Conservation (phyloP, 2,888 invertebrate species). For the Chrysolina haemoptera region DNA sequence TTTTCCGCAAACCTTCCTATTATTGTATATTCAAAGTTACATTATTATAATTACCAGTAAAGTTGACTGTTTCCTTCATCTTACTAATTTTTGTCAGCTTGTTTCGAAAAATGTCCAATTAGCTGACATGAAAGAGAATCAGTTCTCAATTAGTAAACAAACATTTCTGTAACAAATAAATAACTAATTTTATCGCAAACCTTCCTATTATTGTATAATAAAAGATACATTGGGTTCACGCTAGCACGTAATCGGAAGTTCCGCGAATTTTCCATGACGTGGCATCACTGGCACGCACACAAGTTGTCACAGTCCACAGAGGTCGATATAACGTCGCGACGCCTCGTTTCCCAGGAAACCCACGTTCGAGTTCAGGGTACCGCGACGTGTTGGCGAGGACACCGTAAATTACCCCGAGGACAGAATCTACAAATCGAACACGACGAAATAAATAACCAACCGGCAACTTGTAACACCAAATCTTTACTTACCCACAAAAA, state of each 20-base stretch:
- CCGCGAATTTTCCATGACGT: conserved; percentile 26
- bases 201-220: neutral
- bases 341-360: conserved; percentile 52
- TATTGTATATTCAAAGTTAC: neutral
- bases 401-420: neutral
- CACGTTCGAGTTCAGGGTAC: conserved; percentile 3
- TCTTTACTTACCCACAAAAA: too few species aligned
- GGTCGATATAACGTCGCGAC: conserved; percentile 52
- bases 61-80: neutral
- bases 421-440: neutral
- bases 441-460: neutral
- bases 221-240: neutral
- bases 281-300: conserved; percentile 29
- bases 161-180: neutral
- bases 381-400: neutral
- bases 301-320: conserved; percentile 32
- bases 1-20: neutral
- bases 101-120: too few species aligned
- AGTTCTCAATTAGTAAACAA: too few species aligned
- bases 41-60: neutral
- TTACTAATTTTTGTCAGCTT: too few species aligned
- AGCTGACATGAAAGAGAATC: too few species aligned
- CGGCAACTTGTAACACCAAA: too few species aligned
- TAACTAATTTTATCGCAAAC: neutral
- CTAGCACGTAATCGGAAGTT: neutral